Evolutionary conservation across 2,888 invertebrate genomes (phyloP), one percentile per base, ranked within the genome.

Genomic region (Quadroppia sp.): DNA sequence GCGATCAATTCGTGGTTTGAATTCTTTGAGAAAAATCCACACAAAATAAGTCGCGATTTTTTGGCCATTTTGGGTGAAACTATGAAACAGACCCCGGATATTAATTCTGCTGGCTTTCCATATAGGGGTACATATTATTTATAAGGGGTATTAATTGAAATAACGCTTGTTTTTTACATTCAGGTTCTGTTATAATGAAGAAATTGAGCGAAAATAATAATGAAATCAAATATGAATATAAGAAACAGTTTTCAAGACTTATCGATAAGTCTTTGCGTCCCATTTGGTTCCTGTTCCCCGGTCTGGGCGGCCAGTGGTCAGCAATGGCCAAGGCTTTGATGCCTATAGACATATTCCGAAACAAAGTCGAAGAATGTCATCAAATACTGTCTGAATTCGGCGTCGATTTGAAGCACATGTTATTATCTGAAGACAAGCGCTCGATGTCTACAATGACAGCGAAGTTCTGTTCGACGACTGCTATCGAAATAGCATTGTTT

Each of bases 391-490:
- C 30, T 32, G 7, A 20, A 1, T 85, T 96, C 75, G 92, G 92
- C 81, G 90, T 92, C 42, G 92, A 91, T 83, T 89, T 89, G 70
- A 98, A 61, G 97, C 84, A 92, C 91, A 1, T 98, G 98, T 83
- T 98, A 97, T 53, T 84, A 86, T 84, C 96, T 96, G 84, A 89
- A 88, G 78, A 90, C 92, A 83, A 96, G 94, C 72, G 91, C 92
- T 80, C 93, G 92, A 0, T 93, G 87, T 82, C 93, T 93, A 1
- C 87, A 88, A 71, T 92, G 92, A 30, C n/a, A n/a, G n/a, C n/a
- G n/a, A n/a, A n/a, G n/a, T n/a, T n/a, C n/a, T n/a, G n/a, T n/a
- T n/a, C n/a, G 83, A 32, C 17, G 4, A 28, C 45, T n/a, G 83
- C 85, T 36, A 84, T 85, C 75, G 85, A 86, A 83, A 83, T 86